These are phyloP conservation scores for Turnix velox DNA, from an alignment of 2,113 vertebrate genomes.

Conservation along the genomic window DNA sequence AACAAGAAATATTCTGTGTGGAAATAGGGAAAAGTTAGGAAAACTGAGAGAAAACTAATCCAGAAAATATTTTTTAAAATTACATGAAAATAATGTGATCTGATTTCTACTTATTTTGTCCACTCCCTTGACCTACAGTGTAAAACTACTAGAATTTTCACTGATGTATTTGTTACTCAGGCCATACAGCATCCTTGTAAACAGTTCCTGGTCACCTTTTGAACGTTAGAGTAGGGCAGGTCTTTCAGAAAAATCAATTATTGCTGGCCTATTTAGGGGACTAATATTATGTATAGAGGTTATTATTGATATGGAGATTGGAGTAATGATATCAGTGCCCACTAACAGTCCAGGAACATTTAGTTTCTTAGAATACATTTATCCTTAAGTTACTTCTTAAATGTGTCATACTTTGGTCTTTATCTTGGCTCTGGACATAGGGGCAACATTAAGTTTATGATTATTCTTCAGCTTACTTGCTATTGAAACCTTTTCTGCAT, in stretches of 20 bases:
- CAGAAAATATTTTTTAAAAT: neutral
- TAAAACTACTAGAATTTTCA: neutral
- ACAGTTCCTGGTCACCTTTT: neutral
- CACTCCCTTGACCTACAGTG: neutral
- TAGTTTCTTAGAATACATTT: neutral
- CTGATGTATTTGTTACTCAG: neutral
- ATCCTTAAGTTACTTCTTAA: neutral
- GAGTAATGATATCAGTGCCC: neutral
- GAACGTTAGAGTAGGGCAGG: neutral
- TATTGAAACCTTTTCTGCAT: neutral
- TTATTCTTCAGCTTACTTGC: neutral
- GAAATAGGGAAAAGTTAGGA: neutral
- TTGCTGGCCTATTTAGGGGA: neutral
- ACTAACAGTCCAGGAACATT: neutral
- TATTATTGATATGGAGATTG: neutral
- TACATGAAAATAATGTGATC: neutral
- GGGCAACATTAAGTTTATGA: neutral
- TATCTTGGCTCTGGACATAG: neutral
- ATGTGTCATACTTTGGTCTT: neutral
- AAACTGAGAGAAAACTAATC: neutral
- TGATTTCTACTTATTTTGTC: neutral
- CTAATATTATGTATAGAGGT: neutral
- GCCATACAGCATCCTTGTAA: neutral
- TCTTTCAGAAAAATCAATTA: neutral
- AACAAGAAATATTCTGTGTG: neutral